phyloP scores from a whole-genome alignment of 2,888 invertebrate species.

The Caenorhabditis sp. region DNA sequence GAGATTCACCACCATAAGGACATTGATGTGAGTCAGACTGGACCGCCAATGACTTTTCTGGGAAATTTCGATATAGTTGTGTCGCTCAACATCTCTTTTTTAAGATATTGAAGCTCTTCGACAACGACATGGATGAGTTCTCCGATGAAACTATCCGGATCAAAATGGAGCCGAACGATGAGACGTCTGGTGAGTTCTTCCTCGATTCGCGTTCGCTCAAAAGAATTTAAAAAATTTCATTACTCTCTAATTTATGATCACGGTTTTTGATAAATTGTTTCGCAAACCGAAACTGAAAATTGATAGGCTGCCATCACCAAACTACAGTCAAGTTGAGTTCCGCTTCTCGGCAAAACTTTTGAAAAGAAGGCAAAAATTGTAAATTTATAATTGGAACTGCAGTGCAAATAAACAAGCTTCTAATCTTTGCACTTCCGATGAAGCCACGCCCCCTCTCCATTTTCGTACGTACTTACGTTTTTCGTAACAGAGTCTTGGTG shows the following conservation, averaged over 20 bases:
- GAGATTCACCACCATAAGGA: constrained; percentile 20
- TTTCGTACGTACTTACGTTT: constrained; percentile 27
- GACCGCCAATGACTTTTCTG: too few relatives aligned
- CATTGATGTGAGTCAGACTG: constrained; percentile 49
- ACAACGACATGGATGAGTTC: constrained; percentile 42
- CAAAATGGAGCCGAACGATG: constrained; percentile 63
- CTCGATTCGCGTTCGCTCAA: neutral
- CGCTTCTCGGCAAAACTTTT: constrained; percentile 29
- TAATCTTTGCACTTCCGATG: constrained; percentile 38
- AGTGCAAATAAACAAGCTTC: constrained; percentile 27
- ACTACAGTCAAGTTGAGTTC: constrained; percentile 56
- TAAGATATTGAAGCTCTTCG: constrained; percentile 51
- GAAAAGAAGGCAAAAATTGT: constrained; percentile 14
- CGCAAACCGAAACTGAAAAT: neutral
- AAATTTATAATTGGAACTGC: constrained; percentile 29
- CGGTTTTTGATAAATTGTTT: constrained; percentile 30
- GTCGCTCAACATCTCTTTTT: too few relatives aligned
- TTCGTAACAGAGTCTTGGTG: constrained; percentile 32
- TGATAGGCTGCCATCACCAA: constrained; percentile 42
- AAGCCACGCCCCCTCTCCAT: constrained; percentile 7
- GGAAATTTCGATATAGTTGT: too few relatives aligned
- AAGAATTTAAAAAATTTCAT: constrained; percentile 18
- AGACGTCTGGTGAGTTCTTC: constrained; percentile 60
- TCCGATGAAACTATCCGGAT: constrained; percentile 44
- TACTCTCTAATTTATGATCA: constrained; percentile 25